These are phyloP conservation scores for Mycteria americana DNA, from an alignment of 2,797 vertebrate genomes.

Conservation along the genomic window DNA sequence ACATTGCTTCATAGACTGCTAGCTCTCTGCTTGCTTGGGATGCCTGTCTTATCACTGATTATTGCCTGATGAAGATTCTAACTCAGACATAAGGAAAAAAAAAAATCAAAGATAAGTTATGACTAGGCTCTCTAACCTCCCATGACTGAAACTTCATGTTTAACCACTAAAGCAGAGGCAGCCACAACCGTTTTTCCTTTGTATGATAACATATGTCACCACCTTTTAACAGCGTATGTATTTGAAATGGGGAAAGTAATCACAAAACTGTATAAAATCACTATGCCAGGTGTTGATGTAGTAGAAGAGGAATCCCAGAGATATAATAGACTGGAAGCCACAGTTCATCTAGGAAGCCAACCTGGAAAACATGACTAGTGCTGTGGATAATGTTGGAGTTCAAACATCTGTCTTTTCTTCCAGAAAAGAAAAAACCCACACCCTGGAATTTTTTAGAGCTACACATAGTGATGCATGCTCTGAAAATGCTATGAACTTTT, in stretches of 20 bases:
- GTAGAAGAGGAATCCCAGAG: conserved; percentile 25
- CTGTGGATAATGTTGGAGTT: background rate
- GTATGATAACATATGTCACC: background rate
- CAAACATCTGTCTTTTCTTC: conserved; percentile 13
- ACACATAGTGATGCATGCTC: background rate
- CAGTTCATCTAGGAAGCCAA: conserved; percentile 21
- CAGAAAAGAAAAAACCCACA: background rate
- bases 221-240: background rate
- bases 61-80: background rate
- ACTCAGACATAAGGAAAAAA: background rate
- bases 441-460: conserved; percentile 17
- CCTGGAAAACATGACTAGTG: conserved; percentile 52
- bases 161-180: background rate
- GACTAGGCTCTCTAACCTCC: background rate
- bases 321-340: conserved; percentile 11
- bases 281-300: conserved; percentile 8
- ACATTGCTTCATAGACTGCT: background rate
- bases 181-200: background rate
- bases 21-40: background rate
- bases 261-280: background rate
- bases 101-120: background rate
- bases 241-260: background rate
- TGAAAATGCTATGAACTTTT: background rate
- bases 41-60: background rate
- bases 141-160: background rate